Conservation (phyloP, 2,888 invertebrate genomes). For the Epinotia ramella region DNA sequence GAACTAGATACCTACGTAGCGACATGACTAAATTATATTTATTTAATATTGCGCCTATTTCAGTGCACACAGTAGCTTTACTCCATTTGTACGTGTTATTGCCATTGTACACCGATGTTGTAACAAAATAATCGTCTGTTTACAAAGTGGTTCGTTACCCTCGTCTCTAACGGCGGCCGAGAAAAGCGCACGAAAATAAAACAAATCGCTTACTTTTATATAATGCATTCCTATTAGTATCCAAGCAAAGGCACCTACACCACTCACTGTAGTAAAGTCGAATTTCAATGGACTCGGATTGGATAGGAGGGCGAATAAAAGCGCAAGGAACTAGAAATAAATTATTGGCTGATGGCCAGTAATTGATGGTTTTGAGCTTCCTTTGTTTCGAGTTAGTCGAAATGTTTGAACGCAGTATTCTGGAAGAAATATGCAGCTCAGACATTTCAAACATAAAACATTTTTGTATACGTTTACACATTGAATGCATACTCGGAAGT, state of each 20-base stretch:
- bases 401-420: slow-evolving; percentile 2
- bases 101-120: background rate
- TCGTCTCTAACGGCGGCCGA: background rate
- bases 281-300: background rate
- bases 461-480: too few relatives aligned
- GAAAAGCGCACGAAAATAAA: slow-evolving; percentile 26
- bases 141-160: slow-evolving; percentile 25
- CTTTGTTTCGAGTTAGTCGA: slow-evolving; percentile 3
- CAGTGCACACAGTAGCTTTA: background rate
- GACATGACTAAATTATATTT: background rate
- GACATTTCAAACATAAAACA: background rate
- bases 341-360: slow-evolving; percentile 1
- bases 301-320: background rate
- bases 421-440: background rate
- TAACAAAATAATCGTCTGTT: slow-evolving; percentile 8
- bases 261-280: background rate
- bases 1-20: too few relatives aligned
- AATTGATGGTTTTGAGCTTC: slow-evolving; percentile 8
- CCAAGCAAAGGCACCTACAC: background rate
- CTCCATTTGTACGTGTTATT: background rate
- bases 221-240: background rate
- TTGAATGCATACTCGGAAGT: too few relatives aligned
- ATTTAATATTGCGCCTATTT: background rate
- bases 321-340: slow-evolving; percentile 3
- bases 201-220: slow-evolving; percentile 3